Percentiles rank a stretch among this genome's conserved stretches.
phyloP scores from a whole-genome alignment of 2,888 invertebrate genomes.

The Perizoma flavofasciatum region DNA sequence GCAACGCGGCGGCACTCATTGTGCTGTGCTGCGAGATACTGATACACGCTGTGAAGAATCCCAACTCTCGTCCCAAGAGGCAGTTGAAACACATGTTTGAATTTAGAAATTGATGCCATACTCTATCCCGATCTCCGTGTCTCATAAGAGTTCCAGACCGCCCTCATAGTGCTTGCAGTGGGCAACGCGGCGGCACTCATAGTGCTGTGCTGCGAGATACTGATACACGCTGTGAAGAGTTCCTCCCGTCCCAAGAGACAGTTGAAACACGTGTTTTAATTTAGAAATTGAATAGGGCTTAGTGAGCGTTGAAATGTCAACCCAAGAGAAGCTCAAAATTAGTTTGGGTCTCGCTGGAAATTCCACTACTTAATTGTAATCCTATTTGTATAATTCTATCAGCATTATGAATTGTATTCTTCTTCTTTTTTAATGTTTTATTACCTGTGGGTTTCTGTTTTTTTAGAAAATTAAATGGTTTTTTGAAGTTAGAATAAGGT shows the following conservation, averaged over 20 bases:
- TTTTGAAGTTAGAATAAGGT: too few species aligned
- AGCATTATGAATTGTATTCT: too few species aligned
- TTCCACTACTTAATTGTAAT: too few species aligned
- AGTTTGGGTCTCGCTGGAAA: too few species aligned
- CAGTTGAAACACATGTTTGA: constrained; percentile 21
- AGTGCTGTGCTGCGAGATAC: constrained; percentile 63
- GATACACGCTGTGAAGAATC: background rate
- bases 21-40: constrained; percentile 64
- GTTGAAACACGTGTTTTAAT: constrained; percentile 28
- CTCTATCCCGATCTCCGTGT: constrained; percentile 76
- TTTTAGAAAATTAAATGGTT: too few species aligned
- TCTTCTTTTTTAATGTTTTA: too few species aligned
- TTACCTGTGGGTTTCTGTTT: too few species aligned
- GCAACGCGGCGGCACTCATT: constrained; percentile 65
- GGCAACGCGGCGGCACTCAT: constrained; percentile 72
- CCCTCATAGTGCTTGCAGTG: constrained; percentile 75
- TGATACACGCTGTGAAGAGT: constrained; percentile 22
- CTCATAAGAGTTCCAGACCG: constrained; percentile 83
- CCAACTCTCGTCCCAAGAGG: too few species aligned
- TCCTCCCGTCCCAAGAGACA: background rate
- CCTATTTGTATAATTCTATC: too few species aligned
- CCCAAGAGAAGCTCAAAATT: too few species aligned
- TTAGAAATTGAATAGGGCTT: constrained; percentile 44
- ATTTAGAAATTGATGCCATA: constrained; percentile 59
- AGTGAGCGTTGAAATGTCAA: too few species aligned